These are phyloP conservation scores for Propsilocerus akamusi DNA, from an alignment of 1,140 invertebrate species.

Conservation along the genomic window DNA sequence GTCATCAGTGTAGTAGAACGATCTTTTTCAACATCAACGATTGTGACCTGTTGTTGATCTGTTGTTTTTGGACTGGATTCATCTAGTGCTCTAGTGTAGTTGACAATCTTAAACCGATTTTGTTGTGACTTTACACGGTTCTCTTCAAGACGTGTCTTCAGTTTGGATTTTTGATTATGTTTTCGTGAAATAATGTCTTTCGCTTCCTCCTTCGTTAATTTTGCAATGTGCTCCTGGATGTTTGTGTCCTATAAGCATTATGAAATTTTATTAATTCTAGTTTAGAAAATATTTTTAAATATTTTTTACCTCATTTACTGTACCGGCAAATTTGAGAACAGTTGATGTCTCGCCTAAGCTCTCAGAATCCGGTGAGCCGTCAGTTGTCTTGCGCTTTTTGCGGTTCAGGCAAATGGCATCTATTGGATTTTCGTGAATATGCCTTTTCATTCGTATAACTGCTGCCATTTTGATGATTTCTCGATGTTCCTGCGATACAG, in stretches of 20 bases:
- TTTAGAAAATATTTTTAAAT: background rate
- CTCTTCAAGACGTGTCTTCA: slow-evolving; percentile 11
- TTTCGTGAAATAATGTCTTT: slow-evolving; percentile 11
- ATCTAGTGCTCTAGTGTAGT: slow-evolving; percentile 9
- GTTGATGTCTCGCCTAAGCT: slow-evolving; percentile 19
- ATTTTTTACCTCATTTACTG: slow-evolving; percentile 25
- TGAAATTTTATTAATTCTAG: background rate
- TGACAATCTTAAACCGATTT: slow-evolving; percentile 21
- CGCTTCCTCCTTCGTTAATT: slow-evolving; percentile 20
- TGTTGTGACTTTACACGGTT: slow-evolving; percentile 14
- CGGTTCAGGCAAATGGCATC: slow-evolving; percentile 32
- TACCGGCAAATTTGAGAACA: slow-evolving; percentile 34
- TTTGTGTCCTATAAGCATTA: slow-evolving; percentile 13
- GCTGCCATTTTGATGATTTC: slow-evolving; percentile 35
- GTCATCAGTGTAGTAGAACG: background rate
- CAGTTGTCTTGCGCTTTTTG: slow-evolving; percentile 27
- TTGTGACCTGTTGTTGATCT: background rate
- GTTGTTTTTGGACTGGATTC: background rate
- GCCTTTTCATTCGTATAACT: slow-evolving; percentile 33
- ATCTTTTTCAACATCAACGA: background rate
- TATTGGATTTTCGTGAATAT: slow-evolving; percentile 31
- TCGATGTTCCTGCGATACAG: too few relatives aligned
- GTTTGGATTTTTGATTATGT: slow-evolving; percentile 7
- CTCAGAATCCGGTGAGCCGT: slow-evolving; percentile 10
- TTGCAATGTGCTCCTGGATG: slow-evolving; percentile 21